Evolutionary conservation across 2,888 invertebrate genomes (phyloP).

Genomic region (Thelaira solivaga): DNA sequence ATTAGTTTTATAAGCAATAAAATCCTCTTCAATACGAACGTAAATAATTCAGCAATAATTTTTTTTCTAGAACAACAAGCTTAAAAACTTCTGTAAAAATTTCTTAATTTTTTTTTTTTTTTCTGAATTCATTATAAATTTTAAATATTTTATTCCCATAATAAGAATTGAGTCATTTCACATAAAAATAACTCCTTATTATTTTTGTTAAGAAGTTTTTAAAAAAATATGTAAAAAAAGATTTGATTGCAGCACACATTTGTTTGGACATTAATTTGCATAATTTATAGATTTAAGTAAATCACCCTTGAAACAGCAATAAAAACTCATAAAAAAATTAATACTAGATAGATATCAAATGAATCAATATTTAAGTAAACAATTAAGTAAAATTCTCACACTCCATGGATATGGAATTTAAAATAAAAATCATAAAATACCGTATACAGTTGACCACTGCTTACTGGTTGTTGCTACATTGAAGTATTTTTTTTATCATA

Average conservation of each 20-base stretch:
- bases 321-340: slow-evolving; percentile 24
- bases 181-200: neutral
- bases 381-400: slow-evolving; percentile 53
- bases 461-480: no score
- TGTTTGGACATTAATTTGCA: slow-evolving; percentile 40
- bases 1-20: no score
- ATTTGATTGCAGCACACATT: neutral
- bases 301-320: slow-evolving; percentile 30
- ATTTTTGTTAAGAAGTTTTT: no score
- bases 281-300: slow-evolving; percentile 46
- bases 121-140: no score
- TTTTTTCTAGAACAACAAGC: no score
- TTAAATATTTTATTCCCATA: neutral
- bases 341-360: slow-evolving; percentile 27
- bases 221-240: neutral
- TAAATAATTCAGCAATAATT: no score
- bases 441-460: slow-evolving; percentile 35
- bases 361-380: slow-evolving; percentile 50
- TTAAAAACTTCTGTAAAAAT: no score
- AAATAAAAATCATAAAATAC: slow-evolving; percentile 30
- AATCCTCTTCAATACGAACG: no score
- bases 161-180: neutral
- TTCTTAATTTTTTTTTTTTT: no score
- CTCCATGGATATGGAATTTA: slow-evolving; percentile 4
- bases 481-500: slow-evolving; percentile 25